Percentiles rank a stretch among this genome's conserved stretches.
phyloP scores from a whole-genome alignment of 2,888 invertebrate species.

The Tridacna crocea region DNA sequence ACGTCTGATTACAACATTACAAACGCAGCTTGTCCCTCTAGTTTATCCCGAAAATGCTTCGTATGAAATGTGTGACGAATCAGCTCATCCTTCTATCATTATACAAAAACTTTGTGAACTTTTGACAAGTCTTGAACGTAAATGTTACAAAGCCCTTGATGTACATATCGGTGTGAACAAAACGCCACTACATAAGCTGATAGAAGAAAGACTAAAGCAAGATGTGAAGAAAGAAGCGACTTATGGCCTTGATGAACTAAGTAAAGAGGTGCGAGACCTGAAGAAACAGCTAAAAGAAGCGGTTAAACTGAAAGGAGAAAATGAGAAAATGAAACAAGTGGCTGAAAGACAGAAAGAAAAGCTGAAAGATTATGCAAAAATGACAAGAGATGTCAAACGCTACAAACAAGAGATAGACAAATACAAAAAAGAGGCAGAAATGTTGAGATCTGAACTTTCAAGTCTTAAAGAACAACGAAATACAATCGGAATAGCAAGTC shows the following conservation, averaged over 20 bases:
- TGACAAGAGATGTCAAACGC: slow-evolving; percentile 62
- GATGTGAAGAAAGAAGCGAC: slow-evolving; percentile 40
- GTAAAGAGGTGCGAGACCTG: slow-evolving; percentile 54
- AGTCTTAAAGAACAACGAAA: slow-evolving; percentile 44
- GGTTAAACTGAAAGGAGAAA: slow-evolving; percentile 63
- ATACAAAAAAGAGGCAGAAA: slow-evolving; percentile 53
- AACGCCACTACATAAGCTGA: slow-evolving; percentile 61
- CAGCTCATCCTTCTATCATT: slow-evolving; percentile 52
- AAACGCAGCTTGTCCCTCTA: slow-evolving; percentile 51
- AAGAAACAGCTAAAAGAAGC: slow-evolving; percentile 53
- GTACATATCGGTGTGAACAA: slow-evolving; percentile 41
- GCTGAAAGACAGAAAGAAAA: slow-evolving; percentile 68
- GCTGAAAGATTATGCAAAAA: slow-evolving; percentile 68
- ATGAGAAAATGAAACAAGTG: slow-evolving; percentile 64
- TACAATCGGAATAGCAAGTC: slow-evolving; percentile 9
- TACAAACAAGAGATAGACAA: slow-evolving; percentile 58
- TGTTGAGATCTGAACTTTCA: slow-evolving; percentile 51
- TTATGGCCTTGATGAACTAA: slow-evolving; percentile 43
- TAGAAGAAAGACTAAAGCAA: slow-evolving; percentile 63
- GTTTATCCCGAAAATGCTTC: slow-evolving; percentile 35
- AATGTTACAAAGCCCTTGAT: slow-evolving; percentile 56
- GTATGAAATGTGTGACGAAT: slow-evolving; percentile 45
- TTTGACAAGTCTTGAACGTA: slow-evolving; percentile 46
- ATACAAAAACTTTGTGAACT: slow-evolving; percentile 58
- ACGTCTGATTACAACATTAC: slow-evolving; percentile 44